These are phyloP conservation scores for Nothocercus nigrocapillus DNA, from an alignment of 2,113 vertebrate species.

Conservation along the genomic window DNA sequence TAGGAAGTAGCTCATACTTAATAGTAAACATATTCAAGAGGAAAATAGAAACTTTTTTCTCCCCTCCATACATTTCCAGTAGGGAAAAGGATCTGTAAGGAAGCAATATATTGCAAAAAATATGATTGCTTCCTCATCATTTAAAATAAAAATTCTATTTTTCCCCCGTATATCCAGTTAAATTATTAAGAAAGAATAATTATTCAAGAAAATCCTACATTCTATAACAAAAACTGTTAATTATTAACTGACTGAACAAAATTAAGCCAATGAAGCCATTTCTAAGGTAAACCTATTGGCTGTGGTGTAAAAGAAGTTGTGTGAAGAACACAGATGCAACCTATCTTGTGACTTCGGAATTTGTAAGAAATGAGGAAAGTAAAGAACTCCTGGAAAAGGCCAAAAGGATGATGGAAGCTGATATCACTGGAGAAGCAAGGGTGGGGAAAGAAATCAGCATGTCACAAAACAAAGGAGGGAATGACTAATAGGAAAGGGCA, in stretches of 20 bases:
- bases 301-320: not conserved
- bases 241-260: not conserved
- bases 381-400: not conserved
- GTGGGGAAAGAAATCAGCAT: slow-evolving; percentile 3
- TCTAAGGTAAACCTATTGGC: not conserved
- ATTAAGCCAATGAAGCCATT: not conserved
- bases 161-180: not conserved
- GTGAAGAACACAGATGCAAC: not conserved
- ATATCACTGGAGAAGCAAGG: not conserved
- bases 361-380: not conserved
- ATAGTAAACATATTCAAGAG: not conserved
- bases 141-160: not conserved
- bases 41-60: not conserved
- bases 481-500: slow-evolving; percentile 11
- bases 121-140: not conserved
- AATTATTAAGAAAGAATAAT: not conserved
- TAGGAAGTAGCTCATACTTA: not conserved
- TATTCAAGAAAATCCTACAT: not conserved
- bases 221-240: not conserved
- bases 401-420: not conserved
- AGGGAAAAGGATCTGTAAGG: not conserved
- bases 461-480: slow-evolving; percentile 29
- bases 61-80: not conserved
- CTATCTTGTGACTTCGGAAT: not conserved
- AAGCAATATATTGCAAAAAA: not conserved